Evolutionary conservation across 2,113 vertebrate species (phyloP), one percentile per base, ranked within the genome.

Genomic region (Eulemur rufifrons): DNA sequence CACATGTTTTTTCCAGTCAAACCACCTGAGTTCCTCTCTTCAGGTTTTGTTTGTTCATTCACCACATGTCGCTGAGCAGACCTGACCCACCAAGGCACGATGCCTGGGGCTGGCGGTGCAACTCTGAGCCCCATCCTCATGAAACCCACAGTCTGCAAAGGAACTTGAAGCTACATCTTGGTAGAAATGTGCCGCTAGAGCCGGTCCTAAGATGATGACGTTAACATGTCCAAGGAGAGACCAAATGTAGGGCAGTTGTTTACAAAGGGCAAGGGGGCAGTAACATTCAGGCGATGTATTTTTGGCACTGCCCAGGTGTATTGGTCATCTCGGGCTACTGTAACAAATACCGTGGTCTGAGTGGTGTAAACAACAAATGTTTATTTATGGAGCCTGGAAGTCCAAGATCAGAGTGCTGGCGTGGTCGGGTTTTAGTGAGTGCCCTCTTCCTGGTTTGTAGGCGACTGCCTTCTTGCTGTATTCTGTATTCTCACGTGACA

Each of bases 71-170:
- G 54, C 78, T 23, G 54, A 34, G 21, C 5, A 0, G 52, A 39
- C 13, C 59, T 10, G 0, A 29, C 52, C 29, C 63, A 8, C 32
- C 27, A 2, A 61, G n/a, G 52, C 56, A 2, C 13, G 0, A 45
- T 21, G 34, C 45, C 34, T 63, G 64, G 32, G 42, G 18, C 64
- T 56, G 32, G 76, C 21, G 42, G 25, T 2, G 10, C 59, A n/a
- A 0, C 54, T 9, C 32, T 2, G 29, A 73, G 39, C 29, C 56
- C 61, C 0, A 0, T 8, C 54, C 52, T 63, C 20, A 1, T 0
- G 27, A 80, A 59, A 59, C 69, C 71, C 11, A 1, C 29, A 1
- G 4, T 29, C 18, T 18, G 37, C n/a, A 25, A 32, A 32, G 74
- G 11, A 90, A 6, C 42, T 68, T 3, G 3, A 14, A 66, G 77